phyloP scores from a whole-genome alignment of 1,140 invertebrate species.

The Cylas formicarius region DNA sequence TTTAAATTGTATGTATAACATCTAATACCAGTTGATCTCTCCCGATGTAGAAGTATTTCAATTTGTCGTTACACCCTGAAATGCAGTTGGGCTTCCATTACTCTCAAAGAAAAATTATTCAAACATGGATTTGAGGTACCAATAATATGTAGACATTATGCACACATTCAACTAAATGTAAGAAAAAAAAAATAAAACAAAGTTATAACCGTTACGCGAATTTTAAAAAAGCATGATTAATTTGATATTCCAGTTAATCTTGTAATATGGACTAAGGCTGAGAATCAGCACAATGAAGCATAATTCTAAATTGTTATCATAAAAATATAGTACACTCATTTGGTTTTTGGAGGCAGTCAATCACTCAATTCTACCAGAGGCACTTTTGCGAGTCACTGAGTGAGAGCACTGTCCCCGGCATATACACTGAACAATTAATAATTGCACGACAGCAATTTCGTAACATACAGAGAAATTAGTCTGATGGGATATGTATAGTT shows the following conservation, averaged over 20 bases:
- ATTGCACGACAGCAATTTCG: slow-evolving; percentile 40
- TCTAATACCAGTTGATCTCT: too few species aligned
- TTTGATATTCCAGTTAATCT: slow-evolving; percentile 38
- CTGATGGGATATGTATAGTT: slow-evolving; percentile 37
- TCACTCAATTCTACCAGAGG: slow-evolving; percentile 42
- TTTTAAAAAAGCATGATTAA: slow-evolving; percentile 42
- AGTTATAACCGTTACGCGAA: slow-evolving; percentile 41
- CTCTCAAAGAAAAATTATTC: too few species aligned
- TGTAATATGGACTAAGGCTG: slow-evolving; percentile 38
- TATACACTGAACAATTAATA: slow-evolving; percentile 42
- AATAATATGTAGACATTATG: too few species aligned
- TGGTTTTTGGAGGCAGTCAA: slow-evolving; percentile 37
- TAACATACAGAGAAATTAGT: slow-evolving; percentile 39
- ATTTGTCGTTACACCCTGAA: too few species aligned
- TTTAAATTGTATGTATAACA: slow-evolving; percentile 34
- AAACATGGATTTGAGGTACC: too few species aligned
- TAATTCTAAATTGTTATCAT: slow-evolving; percentile 38
- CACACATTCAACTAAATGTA: too few species aligned
- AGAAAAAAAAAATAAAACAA: too few species aligned
- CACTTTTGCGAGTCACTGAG: slow-evolving; percentile 42
- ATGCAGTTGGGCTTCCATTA: too few species aligned
- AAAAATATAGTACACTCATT: slow-evolving; percentile 42
- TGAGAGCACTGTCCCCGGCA: slow-evolving; percentile 36
- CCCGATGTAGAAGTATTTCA: too few species aligned
- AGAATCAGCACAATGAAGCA: slow-evolving; percentile 39